These are phyloP conservation scores for Emydura subglobosa DNA, from an alignment of 2,113 vertebrate species.

Conservation along the genomic window DNA sequence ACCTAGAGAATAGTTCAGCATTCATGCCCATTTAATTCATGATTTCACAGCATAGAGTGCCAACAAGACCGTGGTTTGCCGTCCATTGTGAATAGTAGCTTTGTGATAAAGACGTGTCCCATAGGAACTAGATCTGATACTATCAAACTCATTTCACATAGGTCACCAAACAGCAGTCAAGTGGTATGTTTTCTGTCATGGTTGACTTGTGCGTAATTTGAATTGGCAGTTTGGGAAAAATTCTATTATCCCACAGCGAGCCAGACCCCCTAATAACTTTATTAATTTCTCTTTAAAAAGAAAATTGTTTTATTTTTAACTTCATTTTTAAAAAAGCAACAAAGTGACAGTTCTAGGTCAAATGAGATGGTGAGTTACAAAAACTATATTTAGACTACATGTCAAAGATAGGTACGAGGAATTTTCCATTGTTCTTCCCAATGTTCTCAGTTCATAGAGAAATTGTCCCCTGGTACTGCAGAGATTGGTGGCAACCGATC, in stretches of 20 bases:
- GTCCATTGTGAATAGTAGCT: accelerated
- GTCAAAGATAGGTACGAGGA: background rate
- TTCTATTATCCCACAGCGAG: background rate
- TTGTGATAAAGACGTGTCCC: background rate
- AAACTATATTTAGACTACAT: background rate
- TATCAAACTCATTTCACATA: accelerated
- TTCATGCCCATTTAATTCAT: accelerated
- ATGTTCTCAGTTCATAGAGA: background rate
- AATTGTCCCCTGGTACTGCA: background rate
- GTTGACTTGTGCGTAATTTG: background rate
- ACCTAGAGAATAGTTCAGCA: background rate
- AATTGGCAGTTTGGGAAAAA: background rate
- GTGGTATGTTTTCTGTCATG: background rate
- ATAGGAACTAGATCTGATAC: background rate
- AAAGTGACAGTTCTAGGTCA: background rate
- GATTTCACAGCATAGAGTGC: accelerated
- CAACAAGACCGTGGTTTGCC: background rate
- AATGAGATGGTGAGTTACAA: background rate
- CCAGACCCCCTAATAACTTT: background rate
- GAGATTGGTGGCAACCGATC: background rate
- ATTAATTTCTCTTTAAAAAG: background rate
- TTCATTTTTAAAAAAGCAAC: background rate
- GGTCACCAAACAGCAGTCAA: background rate
- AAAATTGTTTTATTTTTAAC: accelerated
- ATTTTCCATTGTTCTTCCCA: background rate